A percentile compares a stretch with the other conserved stretches of the same genome.
Evolutionary conservation across 2,113 vertebrate species (phyloP).

Genomic region (Rhynchopsitta pachyrhyncha): DNA sequence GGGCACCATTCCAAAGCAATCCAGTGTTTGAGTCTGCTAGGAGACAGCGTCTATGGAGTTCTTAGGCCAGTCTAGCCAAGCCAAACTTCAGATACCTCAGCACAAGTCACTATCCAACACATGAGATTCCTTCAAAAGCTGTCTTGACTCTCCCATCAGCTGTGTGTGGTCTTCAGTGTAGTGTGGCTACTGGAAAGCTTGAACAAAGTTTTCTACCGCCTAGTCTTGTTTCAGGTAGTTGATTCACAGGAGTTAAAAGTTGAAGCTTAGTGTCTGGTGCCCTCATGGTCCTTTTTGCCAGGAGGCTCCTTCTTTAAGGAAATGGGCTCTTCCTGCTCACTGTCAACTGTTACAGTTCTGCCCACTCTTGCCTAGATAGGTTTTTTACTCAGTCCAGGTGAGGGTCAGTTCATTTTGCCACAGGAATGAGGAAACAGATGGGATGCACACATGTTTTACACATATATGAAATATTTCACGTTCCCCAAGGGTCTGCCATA

Average conservation of each 20-base stretch:
- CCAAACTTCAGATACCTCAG: background rate
- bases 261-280: background rate
- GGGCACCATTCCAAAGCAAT: constrained; percentile 3
- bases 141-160: background rate
- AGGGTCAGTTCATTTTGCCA: background rate
- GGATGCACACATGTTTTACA: background rate
- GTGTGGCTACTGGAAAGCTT: background rate
- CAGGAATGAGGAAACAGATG: background rate
- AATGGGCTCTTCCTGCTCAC: background rate
- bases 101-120: background rate
- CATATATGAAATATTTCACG: background rate
- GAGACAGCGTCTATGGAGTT: background rate
- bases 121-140: background rate
- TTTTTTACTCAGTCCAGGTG: background rate
- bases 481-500: background rate
- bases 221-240: background rate
- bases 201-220: background rate
- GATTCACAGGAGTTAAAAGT: background rate
- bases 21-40: constrained; percentile 1
- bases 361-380: background rate
- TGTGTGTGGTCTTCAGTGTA: constrained; percentile 3
- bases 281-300: background rate
- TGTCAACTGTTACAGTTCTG: background rate
- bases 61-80: constrained; percentile 21
- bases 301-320: background rate